Conservation (phyloP, 2,113 vertebrate genomes). For the Noctilio leporinus region DNA sequence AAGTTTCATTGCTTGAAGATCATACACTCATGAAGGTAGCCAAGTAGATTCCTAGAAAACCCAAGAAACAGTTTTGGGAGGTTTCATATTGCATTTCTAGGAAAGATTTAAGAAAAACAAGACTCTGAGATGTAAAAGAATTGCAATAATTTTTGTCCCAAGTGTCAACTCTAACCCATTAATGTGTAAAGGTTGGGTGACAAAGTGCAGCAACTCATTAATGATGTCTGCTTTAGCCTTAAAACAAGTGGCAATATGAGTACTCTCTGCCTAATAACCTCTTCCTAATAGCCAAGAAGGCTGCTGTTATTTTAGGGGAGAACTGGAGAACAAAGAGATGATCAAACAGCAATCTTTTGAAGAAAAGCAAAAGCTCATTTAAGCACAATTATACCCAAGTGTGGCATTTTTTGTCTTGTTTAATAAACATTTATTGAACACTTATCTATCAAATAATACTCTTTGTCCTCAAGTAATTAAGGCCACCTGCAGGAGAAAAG, state of each 20-base stretch:
- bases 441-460: neutral
- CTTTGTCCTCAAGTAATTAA: neutral
- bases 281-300: neutral
- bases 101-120: neutral
- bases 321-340: neutral
- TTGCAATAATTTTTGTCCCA: neutral
- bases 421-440: neutral
- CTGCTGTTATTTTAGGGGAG: neutral
- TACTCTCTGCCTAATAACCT: neutral
- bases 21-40: neutral
- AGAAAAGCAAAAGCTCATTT: neutral
- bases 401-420: neutral
- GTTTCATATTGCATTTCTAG: neutral
- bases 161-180: neutral
- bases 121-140: neutral
- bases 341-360: neutral
- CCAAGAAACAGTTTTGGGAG: neutral
- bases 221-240: neutral
- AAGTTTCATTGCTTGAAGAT: neutral
- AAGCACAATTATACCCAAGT: neutral
- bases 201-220: neutral
- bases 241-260: neutral
- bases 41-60: neutral
- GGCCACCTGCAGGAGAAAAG: neutral
- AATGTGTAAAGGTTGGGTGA: neutral